These are phyloP conservation scores for Rhodeus uyekii DNA, from an alignment of 2,797 vertebrate genomes.

Conservation along the genomic window DNA sequence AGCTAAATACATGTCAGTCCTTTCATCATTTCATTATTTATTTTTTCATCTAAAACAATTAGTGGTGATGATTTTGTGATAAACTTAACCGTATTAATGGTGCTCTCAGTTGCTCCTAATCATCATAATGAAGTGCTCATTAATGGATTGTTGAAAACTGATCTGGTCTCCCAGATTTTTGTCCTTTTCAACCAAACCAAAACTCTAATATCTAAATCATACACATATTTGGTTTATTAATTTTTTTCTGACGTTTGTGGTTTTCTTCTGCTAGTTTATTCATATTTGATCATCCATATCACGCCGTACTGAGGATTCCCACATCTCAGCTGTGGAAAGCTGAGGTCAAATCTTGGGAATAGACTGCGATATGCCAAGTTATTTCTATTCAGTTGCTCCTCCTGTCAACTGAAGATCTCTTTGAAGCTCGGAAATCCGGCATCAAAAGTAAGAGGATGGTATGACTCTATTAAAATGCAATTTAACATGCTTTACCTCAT, in stretches of 20 bases:
- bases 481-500: conserved; percentile 64
- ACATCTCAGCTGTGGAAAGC: conserved; percentile 36
- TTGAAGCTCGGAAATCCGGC: conserved; percentile 59
- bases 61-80: not conserved
- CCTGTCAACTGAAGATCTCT: conserved; percentile 55
- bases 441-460: conserved; percentile 54
- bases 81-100: conserved; percentile 4
- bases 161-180: not conserved
- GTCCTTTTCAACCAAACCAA: not conserved
- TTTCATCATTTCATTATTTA: not conserved
- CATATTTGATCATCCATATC: conserved; percentile 21
- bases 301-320: conserved; percentile 39
- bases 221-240: not conserved
- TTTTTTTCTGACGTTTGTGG: not conserved
- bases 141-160: not conserved
- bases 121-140: conserved; percentile 1
- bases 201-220: not conserved
- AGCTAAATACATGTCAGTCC: not conserved
- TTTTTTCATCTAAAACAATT: not conserved
- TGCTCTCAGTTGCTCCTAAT: not conserved
- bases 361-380: conserved; percentile 43
- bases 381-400: conserved; percentile 54
- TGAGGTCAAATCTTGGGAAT: conserved; percentile 48
- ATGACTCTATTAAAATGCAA: conserved; percentile 64
- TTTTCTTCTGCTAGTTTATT: not conserved